Percentiles rank a stretch among this genome's conserved stretches.
phyloP scores from a whole-genome alignment of 2,113 vertebrate genomes.

The Oplegnathus fasciatus region DNA sequence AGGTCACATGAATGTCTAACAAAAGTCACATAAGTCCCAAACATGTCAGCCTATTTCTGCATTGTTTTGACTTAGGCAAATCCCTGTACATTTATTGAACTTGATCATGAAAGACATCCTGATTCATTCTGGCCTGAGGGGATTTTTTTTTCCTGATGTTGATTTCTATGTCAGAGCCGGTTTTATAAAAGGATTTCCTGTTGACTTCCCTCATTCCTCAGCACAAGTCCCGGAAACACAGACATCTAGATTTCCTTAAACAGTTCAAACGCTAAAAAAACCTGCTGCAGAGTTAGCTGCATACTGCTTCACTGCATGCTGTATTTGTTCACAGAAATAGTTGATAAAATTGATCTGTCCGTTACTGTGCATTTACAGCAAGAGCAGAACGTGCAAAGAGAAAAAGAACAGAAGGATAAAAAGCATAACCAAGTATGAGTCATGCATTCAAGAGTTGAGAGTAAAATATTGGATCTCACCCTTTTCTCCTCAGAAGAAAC shows the following conservation, averaged over 20 bases:
- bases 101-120: background rate
- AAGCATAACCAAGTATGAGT: background rate
- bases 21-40: background rate
- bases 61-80: no score
- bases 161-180: background rate
- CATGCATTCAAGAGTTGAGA: conserved; percentile 31
- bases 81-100: background rate
- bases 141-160: background rate
- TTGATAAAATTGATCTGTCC: background rate
- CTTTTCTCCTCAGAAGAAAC: conserved; percentile 63
- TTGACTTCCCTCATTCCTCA: conserved; percentile 57
- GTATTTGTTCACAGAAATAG: background rate
- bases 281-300: conserved; percentile 1
- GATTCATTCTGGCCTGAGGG: background rate
- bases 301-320: background rate
- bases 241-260: conserved; percentile 35
- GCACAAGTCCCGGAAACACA: conserved; percentile 21
- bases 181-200: conserved; percentile 65
- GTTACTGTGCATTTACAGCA: background rate
- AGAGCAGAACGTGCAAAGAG: conserved; percentile 7
- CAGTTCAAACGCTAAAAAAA: conserved; percentile 1
- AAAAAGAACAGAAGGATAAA: background rate
- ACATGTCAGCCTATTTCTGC: background rate
- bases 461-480: conserved; percentile 61
- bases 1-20: background rate